Percentiles rank a stretch among this genome's conserved stretches.
These are phyloP conservation scores for Coracopsis vasa DNA, from an alignment of 2,113 vertebrate species.

Conservation along the genomic window DNA sequence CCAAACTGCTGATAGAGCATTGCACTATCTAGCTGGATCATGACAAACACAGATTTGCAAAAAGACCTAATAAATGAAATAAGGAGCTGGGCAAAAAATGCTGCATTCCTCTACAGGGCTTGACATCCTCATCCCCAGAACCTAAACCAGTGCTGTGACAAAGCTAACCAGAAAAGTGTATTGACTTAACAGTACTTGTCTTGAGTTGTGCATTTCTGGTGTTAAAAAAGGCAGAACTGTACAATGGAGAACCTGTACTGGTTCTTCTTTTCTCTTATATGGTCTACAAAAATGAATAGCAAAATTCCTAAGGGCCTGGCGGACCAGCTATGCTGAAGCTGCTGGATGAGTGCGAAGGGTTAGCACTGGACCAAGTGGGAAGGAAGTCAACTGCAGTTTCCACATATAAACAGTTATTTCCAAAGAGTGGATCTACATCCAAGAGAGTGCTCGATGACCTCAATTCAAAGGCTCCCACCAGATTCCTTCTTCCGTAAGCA, in stretches of 20 bases:
- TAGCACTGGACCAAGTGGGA: neutral
- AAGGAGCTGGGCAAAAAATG: neutral
- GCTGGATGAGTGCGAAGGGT: rapidly evolving
- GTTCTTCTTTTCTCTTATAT: neutral
- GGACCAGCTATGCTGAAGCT: neutral
- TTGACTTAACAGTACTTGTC: neutral
- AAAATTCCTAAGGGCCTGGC: neutral
- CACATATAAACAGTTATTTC: neutral
- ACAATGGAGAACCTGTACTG: neutral
- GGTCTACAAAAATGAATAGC: neutral
- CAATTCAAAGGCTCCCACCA: neutral
- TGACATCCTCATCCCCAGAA: neutral
- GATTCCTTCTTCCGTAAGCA: rapidly evolving
- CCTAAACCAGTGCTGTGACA: neutral
- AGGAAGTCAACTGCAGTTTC: neutral
- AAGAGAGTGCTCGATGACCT: rapidly evolving
- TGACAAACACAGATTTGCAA: neutral
- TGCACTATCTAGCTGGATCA: neutral
- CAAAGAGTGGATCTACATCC: neutral
- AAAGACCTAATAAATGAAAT: neutral
- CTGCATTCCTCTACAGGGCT: neutral
- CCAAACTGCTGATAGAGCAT: neutral
- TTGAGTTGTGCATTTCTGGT: neutral
- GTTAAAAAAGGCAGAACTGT: neutral
- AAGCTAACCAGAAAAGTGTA: neutral